These are phyloP conservation scores for Lordiphosa fenestrarum DNA, from an alignment of 2,888 invertebrate species.

Conservation along the genomic window DNA sequence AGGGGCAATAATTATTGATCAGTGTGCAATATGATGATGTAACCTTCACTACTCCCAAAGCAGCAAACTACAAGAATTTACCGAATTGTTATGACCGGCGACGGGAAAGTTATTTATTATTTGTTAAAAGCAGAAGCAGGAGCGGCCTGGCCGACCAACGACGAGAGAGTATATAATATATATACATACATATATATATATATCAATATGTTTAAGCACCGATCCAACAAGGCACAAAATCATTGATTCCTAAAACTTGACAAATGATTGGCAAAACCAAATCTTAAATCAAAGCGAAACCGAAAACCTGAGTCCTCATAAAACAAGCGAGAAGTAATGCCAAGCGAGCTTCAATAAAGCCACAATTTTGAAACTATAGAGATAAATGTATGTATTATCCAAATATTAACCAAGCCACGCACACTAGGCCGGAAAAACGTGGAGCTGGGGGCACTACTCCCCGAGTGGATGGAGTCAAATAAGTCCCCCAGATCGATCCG, in stretches of 20 bases:
- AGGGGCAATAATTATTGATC: conserved; percentile 22
- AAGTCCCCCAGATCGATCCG: too few relatives aligned
- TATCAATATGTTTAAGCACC: conserved; percentile 60
- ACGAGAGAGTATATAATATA: too few relatives aligned
- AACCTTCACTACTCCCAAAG: neutral
- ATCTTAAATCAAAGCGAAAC: conserved; percentile 37
- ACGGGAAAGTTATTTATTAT: conserved; percentile 26
- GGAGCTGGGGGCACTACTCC: too few relatives aligned
- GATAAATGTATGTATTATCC: conserved; percentile 21
- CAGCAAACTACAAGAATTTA: conserved; percentile 18
- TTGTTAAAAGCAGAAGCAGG: conserved; percentile 28
- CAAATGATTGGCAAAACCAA: conserved; percentile 32
- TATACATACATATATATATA: conserved; percentile 17
- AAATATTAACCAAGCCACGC: neutral
- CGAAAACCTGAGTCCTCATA: conserved; percentile 1
- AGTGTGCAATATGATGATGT: conserved; percentile 56
- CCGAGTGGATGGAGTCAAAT: too few relatives aligned
- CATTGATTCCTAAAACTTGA: conserved; percentile 54
- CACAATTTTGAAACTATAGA: too few relatives aligned
- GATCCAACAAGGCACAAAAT: conserved; percentile 39
- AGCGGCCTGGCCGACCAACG: too few relatives aligned
- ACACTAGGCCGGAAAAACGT: conserved; percentile 5
- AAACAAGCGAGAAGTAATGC: neutral
- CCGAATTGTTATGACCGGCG: conserved; percentile 28
- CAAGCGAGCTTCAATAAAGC: too few relatives aligned